Percentiles rank a stretch among this genome's conserved stretches.
phyloP scores from a whole-genome alignment of 2,797 vertebrate species.

The Kryptopterus vitreolus region DNA sequence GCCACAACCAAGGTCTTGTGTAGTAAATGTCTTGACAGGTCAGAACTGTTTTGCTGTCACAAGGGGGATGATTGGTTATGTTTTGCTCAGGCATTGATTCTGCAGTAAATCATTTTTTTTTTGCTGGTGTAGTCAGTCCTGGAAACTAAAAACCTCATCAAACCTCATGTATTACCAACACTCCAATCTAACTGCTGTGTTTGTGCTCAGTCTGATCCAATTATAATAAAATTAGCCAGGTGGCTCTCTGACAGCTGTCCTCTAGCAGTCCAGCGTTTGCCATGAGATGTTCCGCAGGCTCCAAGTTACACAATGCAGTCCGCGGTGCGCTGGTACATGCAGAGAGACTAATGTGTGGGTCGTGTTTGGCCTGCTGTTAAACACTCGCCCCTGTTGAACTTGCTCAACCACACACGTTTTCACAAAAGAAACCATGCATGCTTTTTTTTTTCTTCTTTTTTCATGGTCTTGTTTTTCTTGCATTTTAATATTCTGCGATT shows the following conservation, averaged over 20 bases:
- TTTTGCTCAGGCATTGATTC: background rate
- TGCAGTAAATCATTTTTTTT: background rate
- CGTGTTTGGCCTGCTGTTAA: constrained; percentile 43
- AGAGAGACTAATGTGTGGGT: constrained; percentile 43
- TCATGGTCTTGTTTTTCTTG: constrained; percentile 2
- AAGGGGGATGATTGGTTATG: too few relatives aligned
- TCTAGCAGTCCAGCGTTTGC: background rate
- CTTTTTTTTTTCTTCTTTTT: too few relatives aligned
- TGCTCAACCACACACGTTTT: constrained; percentile 24
- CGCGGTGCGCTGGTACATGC: constrained; percentile 22
- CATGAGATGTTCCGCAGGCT: constrained; percentile 20
- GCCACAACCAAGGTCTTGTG: too few relatives aligned
- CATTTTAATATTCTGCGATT: background rate
- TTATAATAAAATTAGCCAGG: constrained; percentile 32
- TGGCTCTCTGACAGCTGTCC: constrained; percentile 12
- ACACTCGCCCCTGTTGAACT: constrained; percentile 25
- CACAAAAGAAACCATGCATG: constrained; percentile 2
- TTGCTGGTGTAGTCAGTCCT: background rate
- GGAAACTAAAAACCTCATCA: constrained; percentile 6
- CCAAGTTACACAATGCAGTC: constrained; percentile 20
- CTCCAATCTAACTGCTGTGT: constrained; percentile 27
- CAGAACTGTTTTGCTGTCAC: too few relatives aligned
- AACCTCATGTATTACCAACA: constrained; percentile 16
- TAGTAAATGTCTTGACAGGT: too few relatives aligned
- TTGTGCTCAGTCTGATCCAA: constrained; percentile 1